These are phyloP conservation scores for Aplysina aerophoba DNA, from an alignment of 37 sponge, comb jelly and placozoan species.

Conservation along the genomic window DNA sequence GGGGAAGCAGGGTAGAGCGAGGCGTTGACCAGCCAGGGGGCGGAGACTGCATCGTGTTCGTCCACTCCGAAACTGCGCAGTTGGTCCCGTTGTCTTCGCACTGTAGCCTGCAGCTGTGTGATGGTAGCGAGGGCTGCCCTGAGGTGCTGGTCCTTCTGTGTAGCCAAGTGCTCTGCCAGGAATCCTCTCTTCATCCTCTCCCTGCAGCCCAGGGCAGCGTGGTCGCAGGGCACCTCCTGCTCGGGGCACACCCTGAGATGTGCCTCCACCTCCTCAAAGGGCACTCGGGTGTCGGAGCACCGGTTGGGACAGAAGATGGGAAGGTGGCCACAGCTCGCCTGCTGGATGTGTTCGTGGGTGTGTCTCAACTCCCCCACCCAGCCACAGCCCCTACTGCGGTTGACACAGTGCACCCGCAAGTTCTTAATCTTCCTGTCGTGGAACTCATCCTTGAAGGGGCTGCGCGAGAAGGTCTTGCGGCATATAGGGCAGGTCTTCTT, in stretches of 20 bases:
- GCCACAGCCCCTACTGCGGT: background rate
- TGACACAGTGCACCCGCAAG: background rate
- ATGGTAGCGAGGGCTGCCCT: background rate
- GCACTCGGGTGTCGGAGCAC: background rate
- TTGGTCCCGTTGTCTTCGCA: background rate
- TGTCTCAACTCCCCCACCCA: constrained; percentile 15
- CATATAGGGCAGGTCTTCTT: constrained; percentile 31
- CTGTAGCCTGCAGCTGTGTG: background rate
- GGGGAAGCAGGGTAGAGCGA: constrained; percentile 10
- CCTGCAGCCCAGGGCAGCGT: constrained; percentile 8
- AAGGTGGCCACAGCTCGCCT: constrained; percentile 14
- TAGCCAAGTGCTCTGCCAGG: background rate
- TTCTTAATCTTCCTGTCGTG: constrained; percentile 30
- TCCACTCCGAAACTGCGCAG: background rate
- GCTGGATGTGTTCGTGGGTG: background rate
- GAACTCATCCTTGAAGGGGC: constrained; percentile 22
- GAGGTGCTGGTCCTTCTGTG: background rate
- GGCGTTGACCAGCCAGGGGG: constrained; percentile 15
- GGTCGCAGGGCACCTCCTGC: constrained; percentile 28
- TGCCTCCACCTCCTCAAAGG: background rate
- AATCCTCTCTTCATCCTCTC: background rate
- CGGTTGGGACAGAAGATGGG: constrained; percentile 33
- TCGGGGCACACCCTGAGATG: constrained; percentile 18
- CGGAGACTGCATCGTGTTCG: background rate
- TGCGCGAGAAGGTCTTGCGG: background rate